Conservation (phyloP, 2,888 invertebrate species). For the Parnassius apollo region DNA sequence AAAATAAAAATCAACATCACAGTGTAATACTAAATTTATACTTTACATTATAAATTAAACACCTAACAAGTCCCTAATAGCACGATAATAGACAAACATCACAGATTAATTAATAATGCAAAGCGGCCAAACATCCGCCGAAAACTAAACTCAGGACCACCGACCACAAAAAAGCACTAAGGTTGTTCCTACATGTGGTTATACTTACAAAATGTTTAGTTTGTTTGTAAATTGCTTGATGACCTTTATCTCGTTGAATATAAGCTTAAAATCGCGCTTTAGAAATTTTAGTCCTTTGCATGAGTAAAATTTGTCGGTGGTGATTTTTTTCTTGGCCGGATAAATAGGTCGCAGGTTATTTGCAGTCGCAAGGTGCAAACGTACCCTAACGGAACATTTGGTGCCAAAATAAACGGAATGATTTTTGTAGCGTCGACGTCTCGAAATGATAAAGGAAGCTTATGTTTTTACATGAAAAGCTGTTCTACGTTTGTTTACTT, state of each 20-base stretch:
- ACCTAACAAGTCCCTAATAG: conserved; percentile 38
- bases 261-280: conserved; percentile 30
- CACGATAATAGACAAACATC: conserved; percentile 60
- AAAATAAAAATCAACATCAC: conserved; percentile 10
- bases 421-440: conserved; percentile 57
- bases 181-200: conserved; percentile 70
- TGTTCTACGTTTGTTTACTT: conserved; percentile 42
- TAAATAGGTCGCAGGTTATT: conserved; percentile 80
- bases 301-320: conserved; percentile 33
- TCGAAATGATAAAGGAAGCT: conserved; percentile 59
- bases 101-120: conserved; percentile 66
- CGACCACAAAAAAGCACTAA: conserved; percentile 61
- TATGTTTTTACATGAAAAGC: conserved; percentile 58
- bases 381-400: conserved; percentile 63
- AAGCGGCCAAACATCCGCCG: conserved; percentile 72
- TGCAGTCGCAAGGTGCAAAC: conserved; percentile 76
- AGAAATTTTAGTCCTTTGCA: conserved; percentile 19
- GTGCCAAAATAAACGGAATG: conserved; percentile 69
- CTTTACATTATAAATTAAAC: conserved; percentile 32
- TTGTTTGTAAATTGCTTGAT: conserved; percentile 2
- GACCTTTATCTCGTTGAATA: conserved; percentile 14
- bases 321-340: conserved; percentile 62
- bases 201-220: conserved; percentile 33
- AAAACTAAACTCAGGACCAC: conserved; percentile 53
- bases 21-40: conserved; percentile 7